These are phyloP conservation scores for Nipponia nippon DNA, from an alignment of 2,113 vertebrate genomes.

Conservation along the genomic window DNA sequence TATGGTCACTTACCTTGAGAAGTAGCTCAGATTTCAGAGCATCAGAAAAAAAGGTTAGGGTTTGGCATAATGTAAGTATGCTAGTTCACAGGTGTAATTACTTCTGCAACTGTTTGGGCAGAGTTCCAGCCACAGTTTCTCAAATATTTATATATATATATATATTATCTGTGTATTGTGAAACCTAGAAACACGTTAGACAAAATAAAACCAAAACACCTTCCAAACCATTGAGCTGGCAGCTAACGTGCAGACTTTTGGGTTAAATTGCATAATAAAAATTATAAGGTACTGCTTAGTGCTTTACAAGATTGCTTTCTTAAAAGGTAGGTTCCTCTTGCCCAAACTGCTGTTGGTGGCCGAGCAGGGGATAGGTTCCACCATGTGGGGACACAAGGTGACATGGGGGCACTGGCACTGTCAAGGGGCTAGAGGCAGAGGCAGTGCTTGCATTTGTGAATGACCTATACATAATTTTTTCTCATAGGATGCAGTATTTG, in stretches of 20 bases:
- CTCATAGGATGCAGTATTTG: not conserved
- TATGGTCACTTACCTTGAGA: not conserved
- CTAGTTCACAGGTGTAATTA: not conserved
- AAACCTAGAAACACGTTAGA: accelerated
- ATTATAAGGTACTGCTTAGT: not conserved
- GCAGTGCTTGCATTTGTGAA: not conserved
- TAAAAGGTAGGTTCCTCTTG: not conserved
- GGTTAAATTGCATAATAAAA: not conserved
- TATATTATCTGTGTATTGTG: not conserved
- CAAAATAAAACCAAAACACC: not conserved
- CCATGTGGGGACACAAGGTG: accelerated
- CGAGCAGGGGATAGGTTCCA: not conserved
- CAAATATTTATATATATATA: not conserved
- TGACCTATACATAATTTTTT: not conserved
- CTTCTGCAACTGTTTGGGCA: not conserved
- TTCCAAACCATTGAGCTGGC: not conserved
- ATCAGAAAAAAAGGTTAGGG: not conserved
- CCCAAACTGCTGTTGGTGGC: not conserved
- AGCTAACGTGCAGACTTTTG: not conserved
- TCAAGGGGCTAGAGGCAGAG: not conserved
- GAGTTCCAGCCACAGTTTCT: not conserved
- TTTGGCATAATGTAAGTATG: not conserved
- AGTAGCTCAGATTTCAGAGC: not conserved
- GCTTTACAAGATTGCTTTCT: not conserved
- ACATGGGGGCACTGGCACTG: not conserved